phyloP scores from a whole-genome alignment of 2,888 invertebrate species.

The Euspilapteryx auroguttella region DNA sequence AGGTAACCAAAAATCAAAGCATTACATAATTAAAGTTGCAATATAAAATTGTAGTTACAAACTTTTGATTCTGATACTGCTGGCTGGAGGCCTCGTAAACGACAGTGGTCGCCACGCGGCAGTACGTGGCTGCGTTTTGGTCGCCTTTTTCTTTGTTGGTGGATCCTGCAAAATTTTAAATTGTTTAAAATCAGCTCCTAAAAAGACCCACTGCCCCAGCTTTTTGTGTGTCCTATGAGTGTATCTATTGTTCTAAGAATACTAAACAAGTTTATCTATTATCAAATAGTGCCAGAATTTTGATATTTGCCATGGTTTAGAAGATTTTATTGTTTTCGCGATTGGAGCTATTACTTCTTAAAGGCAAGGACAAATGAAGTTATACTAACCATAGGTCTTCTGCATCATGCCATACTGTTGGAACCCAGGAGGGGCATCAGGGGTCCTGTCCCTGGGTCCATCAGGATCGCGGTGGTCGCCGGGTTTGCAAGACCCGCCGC shows the following conservation, averaged over 20 bases:
- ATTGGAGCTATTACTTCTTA: too few species aligned
- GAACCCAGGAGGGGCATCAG: slow-evolving; percentile 10
- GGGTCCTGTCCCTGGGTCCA: too few species aligned
- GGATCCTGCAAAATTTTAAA: slow-evolving; percentile 28
- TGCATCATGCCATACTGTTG: slow-evolving; percentile 32
- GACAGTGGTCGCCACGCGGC: slow-evolving; percentile 35
- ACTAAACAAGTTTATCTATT: too few species aligned
- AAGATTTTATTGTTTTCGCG: too few species aligned
- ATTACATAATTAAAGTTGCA: not conserved
- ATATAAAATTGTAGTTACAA: too few species aligned
- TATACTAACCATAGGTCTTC: slow-evolving; percentile 31
- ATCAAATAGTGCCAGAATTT: too few species aligned
- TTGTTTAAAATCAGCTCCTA: too few species aligned
- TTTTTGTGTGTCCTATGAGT: too few species aligned
- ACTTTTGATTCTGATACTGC: slow-evolving; percentile 40
- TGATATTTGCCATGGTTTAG: too few species aligned
- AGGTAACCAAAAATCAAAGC: slow-evolving; percentile 6
- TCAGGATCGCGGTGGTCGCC: slow-evolving; percentile 32
- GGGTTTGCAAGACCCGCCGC: slow-evolving; percentile 30
- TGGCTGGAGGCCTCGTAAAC: slow-evolving; percentile 36
- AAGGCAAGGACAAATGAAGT: too few species aligned
- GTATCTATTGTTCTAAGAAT: too few species aligned
- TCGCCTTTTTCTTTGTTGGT: slow-evolving; percentile 36
- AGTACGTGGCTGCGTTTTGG: slow-evolving; percentile 37
- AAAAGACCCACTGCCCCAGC: too few species aligned